A percentile compares a stretch with the other conserved stretches of the same genome.
These are phyloP conservation scores for Cosmorhoe ocellata DNA, from an alignment of 2,888 invertebrate genomes.

Conservation along the genomic window DNA sequence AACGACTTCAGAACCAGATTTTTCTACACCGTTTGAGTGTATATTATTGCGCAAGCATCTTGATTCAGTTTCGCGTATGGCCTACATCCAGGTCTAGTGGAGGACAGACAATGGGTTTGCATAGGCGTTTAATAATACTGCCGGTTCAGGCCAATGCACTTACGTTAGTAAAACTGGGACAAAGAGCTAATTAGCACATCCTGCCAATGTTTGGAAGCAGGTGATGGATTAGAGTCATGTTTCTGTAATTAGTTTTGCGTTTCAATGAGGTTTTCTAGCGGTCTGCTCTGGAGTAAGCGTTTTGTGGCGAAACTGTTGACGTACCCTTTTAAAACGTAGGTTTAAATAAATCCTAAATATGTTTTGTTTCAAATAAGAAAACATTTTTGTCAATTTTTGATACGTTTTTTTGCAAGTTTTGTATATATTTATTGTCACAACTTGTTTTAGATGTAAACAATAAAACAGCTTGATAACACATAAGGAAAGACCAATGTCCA, in stretches of 20 bases:
- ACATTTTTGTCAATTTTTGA: too few relatives aligned
- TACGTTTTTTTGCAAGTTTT: too few relatives aligned
- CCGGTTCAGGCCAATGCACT: conserved; percentile 28
- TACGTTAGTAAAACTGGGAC: conserved; percentile 31
- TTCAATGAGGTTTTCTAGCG: background rate
- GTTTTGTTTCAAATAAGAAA: too few relatives aligned
- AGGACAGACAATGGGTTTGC: conserved; percentile 26
- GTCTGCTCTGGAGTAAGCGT: background rate
- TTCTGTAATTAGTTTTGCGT: background rate
- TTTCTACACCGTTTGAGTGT: too few relatives aligned
- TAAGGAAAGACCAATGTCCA: too few relatives aligned
- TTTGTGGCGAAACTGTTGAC: too few relatives aligned
- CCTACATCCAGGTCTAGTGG: conserved; percentile 13
- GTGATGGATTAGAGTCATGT: conserved; percentile 15
- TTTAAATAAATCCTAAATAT: too few relatives aligned
- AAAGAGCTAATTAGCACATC: conserved; percentile 33
- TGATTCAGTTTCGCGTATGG: conserved; percentile 20
- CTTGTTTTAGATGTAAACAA: too few relatives aligned
- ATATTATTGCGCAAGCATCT: conserved; percentile 1
- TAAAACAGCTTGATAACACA: too few relatives aligned
- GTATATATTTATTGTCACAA: too few relatives aligned
- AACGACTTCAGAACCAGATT: too few relatives aligned
- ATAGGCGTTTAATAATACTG: conserved; percentile 29
- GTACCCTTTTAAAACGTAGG: too few relatives aligned
- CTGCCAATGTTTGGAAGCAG: conserved; percentile 31